Conservation (phyloP, 2,113 vertebrate species). For the Typhlomys cinereus region DNA sequence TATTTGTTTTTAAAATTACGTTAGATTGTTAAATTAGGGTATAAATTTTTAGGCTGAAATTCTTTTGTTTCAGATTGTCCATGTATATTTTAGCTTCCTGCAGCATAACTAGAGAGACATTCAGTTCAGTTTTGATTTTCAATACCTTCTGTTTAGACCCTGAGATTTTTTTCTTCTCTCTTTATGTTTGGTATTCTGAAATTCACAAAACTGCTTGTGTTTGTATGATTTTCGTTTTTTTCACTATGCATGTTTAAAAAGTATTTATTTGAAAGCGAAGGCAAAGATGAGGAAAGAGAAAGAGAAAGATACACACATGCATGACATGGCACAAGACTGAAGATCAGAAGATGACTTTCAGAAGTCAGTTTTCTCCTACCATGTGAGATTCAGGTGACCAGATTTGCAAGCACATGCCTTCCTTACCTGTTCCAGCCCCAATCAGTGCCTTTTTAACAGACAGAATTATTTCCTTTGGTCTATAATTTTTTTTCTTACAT, state of each 20-base stretch:
- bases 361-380: too few species aligned
- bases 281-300: too few species aligned
- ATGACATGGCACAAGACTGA: too few species aligned
- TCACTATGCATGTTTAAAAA: too few species aligned
- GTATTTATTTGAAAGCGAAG: too few species aligned
- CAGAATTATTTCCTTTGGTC: neutral
- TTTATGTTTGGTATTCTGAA: constrained; percentile 1
- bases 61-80: neutral
- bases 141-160: neutral
- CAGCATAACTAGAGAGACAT: neutral
- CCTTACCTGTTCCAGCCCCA: too few species aligned
- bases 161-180: neutral
- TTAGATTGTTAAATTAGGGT: neutral
- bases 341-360: too few species aligned
- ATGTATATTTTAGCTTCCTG: neutral
- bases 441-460: neutral
- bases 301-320: too few species aligned
- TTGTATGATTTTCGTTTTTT: neutral
- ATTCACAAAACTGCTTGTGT: neutral
- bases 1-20: too few species aligned
- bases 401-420: too few species aligned
- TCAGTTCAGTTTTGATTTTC: neutral
- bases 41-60: constrained; percentile 6
- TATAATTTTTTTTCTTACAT: neutral
- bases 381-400: too few species aligned